These are phyloP conservation scores for Orthosia gracilis DNA, from an alignment of 2,888 invertebrate species.

Conservation along the genomic window DNA sequence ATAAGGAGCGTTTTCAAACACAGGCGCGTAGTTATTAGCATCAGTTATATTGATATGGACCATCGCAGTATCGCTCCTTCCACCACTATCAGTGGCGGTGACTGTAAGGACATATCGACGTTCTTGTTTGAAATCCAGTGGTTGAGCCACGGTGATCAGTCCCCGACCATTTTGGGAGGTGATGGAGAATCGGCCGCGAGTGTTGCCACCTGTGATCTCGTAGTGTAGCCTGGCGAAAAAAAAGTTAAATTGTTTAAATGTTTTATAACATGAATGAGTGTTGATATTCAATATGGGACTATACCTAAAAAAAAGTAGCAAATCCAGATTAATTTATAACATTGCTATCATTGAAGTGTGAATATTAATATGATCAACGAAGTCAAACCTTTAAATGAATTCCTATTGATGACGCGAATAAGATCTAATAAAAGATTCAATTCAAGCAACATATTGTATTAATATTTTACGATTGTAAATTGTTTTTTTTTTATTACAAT, in stretches of 20 bases:
- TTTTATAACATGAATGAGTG: too few relatives aligned
- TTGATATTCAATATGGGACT: too few relatives aligned
- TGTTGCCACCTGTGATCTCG: slow-evolving; percentile 96
- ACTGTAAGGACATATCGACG: slow-evolving; percentile 96
- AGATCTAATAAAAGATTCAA: too few relatives aligned
- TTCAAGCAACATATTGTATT: too few relatives aligned
- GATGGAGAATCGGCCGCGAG: slow-evolving; percentile 96
- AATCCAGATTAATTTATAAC: too few relatives aligned
- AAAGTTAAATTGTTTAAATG: not conserved
- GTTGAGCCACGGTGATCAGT: slow-evolving; percentile 96
- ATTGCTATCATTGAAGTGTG: too few relatives aligned
- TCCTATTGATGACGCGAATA: too few relatives aligned
- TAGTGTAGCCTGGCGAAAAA: slow-evolving; percentile 93
- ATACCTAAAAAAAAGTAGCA: too few relatives aligned
- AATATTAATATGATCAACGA: too few relatives aligned
- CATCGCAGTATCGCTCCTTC: slow-evolving; percentile 96
- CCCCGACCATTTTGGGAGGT: slow-evolving; percentile 97
- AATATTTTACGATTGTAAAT: too few relatives aligned
- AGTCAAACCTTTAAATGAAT: too few relatives aligned
- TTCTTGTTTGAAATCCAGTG: slow-evolving; percentile 98
- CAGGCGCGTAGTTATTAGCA: slow-evolving; percentile 98
- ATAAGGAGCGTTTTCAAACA: slow-evolving; percentile 98
- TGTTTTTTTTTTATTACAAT: too few relatives aligned
- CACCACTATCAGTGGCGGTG: slow-evolving; percentile 97
- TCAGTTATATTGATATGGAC: slow-evolving; percentile 98